Base-by-base conservation (phyloP, 2,113 vertebrate species). In the Gopherus flavomarginatus region DNA sequence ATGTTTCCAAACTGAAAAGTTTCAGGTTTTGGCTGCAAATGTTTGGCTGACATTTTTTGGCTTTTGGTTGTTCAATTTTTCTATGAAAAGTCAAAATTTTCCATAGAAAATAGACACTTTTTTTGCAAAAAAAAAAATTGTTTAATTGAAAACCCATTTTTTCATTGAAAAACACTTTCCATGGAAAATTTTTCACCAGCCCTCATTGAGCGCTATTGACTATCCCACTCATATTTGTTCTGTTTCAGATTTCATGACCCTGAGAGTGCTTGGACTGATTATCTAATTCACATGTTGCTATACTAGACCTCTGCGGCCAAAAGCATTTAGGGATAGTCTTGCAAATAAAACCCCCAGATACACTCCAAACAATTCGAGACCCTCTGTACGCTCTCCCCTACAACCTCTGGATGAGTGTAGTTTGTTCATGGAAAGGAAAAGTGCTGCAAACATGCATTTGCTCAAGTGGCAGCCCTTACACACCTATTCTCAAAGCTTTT, bases 1-100 rank as follows among this genome's bases (percentile, higher is more conserved):
- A 65, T 72, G 57, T 47, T 56, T 80, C 12, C 42, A 86, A 93
- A 94, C 17, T n/a, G 83, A 69, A n/a, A 69, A 95, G 8, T 69
- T 24, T 91, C 56, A 42, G 1, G 53, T 57, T 52, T 94, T 94
- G 92, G 69, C 93, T 88, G 90, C 5, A 16, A 10, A 16, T 7
- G 54, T 94, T 81, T 56, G 44, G 17, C 31, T 92, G 44, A 56
- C 27, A 69, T n/a, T 3, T 2, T 87, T 91, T 83, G 59, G 16
- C 56, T 93, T 85, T 91, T 80, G 83, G 82, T 42, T 83, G 31
- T 77, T 59, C 38, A 72, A 49, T 6, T 53, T 59, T 85, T 83
- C 6, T 17, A 31, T 79, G 54, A 83, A 87, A 86, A 56, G 6
- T 85, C 6, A 1, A 24, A 50, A 59, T 0, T 87, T 95, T 44